phyloP scores from a whole-genome alignment of 2,888 invertebrate genomes.

The Dione vanillae region DNA sequence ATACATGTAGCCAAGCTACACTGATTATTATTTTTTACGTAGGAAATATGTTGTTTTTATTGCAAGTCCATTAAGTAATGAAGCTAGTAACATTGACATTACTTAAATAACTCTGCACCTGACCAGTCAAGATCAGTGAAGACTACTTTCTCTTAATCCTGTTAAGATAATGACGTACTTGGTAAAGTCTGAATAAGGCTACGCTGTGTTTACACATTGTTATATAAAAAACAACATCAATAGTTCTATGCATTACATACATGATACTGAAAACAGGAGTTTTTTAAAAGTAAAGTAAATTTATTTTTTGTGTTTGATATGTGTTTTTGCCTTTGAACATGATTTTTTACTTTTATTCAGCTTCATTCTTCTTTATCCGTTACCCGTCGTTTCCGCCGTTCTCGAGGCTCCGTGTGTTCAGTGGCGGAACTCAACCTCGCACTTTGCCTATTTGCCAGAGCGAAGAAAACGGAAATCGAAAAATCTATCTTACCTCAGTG shows the following conservation, averaged over 20 bases:
- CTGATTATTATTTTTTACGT: too few relatives aligned
- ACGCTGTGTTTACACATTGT: neutral
- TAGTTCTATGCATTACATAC: neutral
- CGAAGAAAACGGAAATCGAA: too few relatives aligned
- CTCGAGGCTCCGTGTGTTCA: too few relatives aligned
- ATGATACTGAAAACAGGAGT: neutral
- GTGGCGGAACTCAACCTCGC: too few relatives aligned
- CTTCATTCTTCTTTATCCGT: too few relatives aligned
- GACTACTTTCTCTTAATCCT: conserved; percentile 27
- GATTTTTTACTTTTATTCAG: too few relatives aligned
- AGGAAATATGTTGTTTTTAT: neutral
- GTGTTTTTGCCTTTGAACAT: too few relatives aligned
- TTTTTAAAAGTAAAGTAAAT: neutral
- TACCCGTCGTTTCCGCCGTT: too few relatives aligned
- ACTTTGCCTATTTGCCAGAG: too few relatives aligned
- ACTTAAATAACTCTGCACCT: neutral
- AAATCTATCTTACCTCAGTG: too few relatives aligned
- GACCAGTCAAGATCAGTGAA: conserved; percentile 34
- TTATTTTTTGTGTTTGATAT: too few relatives aligned
- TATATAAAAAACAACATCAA: conserved; percentile 3
- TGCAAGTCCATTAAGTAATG: neutral
- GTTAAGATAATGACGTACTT: conserved; percentile 16
- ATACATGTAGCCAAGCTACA: too few relatives aligned
- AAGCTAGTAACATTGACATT: conserved; percentile 13
- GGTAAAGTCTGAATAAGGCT: conserved; percentile 7